Percentiles rank a stretch among this genome's conserved stretches.
These are phyloP conservation scores for Andrena dorsata DNA, from an alignment of 2,888 invertebrate species.

Conservation along the genomic window DNA sequence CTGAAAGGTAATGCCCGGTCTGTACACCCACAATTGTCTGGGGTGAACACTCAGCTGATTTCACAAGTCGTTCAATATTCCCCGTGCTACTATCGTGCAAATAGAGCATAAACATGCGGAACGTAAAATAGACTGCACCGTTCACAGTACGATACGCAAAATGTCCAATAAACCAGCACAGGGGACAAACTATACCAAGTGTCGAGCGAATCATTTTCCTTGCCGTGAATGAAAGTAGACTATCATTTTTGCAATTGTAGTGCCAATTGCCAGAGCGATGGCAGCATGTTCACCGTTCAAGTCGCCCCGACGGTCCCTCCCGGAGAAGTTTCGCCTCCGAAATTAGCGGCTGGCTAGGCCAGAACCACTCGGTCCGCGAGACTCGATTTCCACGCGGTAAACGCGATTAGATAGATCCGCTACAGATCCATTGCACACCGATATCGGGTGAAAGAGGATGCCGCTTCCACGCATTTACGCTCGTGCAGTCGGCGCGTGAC, in stretches of 20 bases:
- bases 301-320: neutral
- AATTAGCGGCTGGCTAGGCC: neutral
- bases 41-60: no score
- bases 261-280: neutral
- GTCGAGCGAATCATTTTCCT: neutral
- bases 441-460: constrained; percentile 23
- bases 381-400: constrained; percentile 46
- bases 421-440: neutral
- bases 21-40: no score
- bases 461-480: constrained; percentile 33
- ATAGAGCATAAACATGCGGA: no score
- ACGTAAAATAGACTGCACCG: no score
- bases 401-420: constrained; percentile 34
- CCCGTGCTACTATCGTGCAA: no score
- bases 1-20: no score
- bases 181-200: neutral
- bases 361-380: constrained; percentile 33
- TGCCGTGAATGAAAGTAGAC: neutral
- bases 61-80: no score
- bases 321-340: neutral
- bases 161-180: neutral
- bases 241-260: neutral
- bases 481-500: constrained; percentile 44
- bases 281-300: neutral
- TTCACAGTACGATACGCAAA: no score